Evolutionary conservation across 2,888 invertebrate species (phyloP).

Genomic region (Galeopsomyia nigrocyanea): DNA sequence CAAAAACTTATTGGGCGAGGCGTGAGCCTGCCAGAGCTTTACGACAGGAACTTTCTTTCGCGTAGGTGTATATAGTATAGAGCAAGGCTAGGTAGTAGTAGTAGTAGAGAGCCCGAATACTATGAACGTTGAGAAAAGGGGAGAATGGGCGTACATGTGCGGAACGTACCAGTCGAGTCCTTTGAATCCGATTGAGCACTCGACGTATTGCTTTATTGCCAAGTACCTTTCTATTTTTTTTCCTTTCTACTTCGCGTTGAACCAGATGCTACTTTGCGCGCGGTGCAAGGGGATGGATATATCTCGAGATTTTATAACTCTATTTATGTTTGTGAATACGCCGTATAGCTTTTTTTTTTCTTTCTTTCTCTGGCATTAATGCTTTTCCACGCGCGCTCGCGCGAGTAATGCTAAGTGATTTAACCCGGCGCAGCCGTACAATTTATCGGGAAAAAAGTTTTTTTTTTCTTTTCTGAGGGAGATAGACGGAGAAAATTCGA

Average conservation of each 20-base stretch:
- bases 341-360: background rate
- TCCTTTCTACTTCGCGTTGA: too few species aligned
- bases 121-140: background rate
- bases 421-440: too few species aligned
- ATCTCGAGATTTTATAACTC: slow-evolving; percentile 14
- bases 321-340: background rate
- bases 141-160: slow-evolving; percentile 1
- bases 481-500: too few species aligned
- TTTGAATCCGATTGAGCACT: slow-evolving; percentile 42
- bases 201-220: slow-evolving; percentile 37
- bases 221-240: background rate
- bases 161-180: slow-evolving; percentile 35
- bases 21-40: slow-evolving; percentile 19
- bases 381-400: background rate
- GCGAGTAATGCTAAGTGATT: too few species aligned
- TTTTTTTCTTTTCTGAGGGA: too few species aligned
- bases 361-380: background rate
- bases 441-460: too few species aligned
- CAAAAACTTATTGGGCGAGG: slow-evolving; percentile 42
- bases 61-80: slow-evolving; percentile 5
- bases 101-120: background rate
- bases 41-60: slow-evolving; percentile 19
- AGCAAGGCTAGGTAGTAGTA: background rate
- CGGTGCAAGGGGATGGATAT: too few species aligned
- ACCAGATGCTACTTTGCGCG: too few species aligned